Percentiles rank a stretch among this genome's conserved stretches.
phyloP scores from a whole-genome alignment of 2,797 vertebrate species.

The Hapalemur alaotrensis region DNA sequence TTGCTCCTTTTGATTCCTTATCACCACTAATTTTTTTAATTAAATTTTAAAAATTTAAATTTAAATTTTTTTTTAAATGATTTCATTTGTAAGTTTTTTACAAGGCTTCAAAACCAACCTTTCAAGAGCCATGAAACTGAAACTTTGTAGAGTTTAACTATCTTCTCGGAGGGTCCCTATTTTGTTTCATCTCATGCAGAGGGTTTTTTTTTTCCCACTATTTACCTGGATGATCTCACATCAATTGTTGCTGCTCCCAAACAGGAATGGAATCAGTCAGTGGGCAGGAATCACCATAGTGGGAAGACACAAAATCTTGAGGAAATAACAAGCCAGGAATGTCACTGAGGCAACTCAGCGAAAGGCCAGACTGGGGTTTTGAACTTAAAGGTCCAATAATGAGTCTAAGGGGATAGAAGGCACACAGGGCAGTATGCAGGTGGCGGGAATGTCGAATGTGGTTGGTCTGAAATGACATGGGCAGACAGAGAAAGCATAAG shows the following conservation, averaged over 20 bases:
- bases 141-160: neutral
- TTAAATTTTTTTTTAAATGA: neutral
- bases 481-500: neutral
- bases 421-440: neutral
- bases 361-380: neutral
- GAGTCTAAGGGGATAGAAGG: neutral
- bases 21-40: neutral
- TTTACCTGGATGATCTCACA: neutral
- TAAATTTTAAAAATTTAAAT: too few species aligned
- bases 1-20: neutral
- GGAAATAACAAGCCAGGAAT: neutral
- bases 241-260: neutral
- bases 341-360: neutral
- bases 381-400: neutral
- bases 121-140: neutral
- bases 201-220: neutral
- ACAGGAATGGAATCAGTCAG: neutral
- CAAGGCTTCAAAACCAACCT: neutral
- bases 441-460: neutral
- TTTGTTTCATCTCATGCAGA: neutral
- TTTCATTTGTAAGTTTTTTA: slow-evolving; percentile 41
- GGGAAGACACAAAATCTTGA: neutral
- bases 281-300: neutral
- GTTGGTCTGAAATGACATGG: neutral
- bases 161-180: neutral